These are phyloP conservation scores for Panurus biarmicus DNA, from an alignment of 2,113 vertebrate species.

Conservation along the genomic window DNA sequence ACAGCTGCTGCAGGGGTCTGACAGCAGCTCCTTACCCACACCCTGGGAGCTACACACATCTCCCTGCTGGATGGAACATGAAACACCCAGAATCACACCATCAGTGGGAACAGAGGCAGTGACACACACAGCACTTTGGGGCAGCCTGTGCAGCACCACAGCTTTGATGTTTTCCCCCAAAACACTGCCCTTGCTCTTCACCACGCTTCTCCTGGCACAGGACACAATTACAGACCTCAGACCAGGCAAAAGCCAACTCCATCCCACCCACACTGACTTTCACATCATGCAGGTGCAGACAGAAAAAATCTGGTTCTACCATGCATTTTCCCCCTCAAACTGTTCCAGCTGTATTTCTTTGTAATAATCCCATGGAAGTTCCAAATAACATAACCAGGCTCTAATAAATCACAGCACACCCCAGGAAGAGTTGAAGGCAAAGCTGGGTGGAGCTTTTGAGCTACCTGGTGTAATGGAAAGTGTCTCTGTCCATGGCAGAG, in stretches of 20 bases:
- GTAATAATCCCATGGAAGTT: background rate
- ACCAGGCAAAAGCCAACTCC: background rate
- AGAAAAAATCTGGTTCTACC: background rate
- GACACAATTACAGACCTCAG: background rate
- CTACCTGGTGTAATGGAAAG: background rate
- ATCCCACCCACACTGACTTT: background rate
- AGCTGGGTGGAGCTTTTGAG: background rate
- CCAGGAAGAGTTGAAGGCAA: background rate
- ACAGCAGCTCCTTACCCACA: background rate
- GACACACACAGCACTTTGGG: background rate
- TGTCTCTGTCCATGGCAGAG: background rate
- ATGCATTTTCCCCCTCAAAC: accelerated
- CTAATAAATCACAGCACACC: background rate
- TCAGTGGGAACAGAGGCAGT: accelerated
- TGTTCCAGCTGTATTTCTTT: background rate
- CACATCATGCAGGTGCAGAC: background rate
- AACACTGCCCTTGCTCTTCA: background rate
- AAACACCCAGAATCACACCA: background rate
- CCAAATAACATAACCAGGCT: background rate
- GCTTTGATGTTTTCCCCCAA: background rate
- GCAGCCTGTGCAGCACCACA: background rate
- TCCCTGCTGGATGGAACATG: accelerated
- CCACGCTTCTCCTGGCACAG: background rate
- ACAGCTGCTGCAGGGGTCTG: background rate
- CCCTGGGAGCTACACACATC: background rate